Conservation (phyloP, 2,888 invertebrate species). For the Osmoderma eremita region DNA sequence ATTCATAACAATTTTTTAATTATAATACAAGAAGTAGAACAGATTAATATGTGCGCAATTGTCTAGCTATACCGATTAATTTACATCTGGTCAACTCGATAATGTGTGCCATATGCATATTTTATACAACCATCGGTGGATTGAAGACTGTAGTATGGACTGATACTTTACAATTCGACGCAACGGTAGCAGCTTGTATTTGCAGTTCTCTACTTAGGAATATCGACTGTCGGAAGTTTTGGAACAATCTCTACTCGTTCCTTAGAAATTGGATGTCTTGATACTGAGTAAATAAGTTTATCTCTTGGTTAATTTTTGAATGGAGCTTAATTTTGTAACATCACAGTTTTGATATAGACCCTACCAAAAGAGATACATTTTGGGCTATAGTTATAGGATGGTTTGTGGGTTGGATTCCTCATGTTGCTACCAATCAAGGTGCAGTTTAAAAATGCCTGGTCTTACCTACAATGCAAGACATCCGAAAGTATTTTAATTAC, state of each 20-base stretch:
- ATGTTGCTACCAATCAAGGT: conserved; percentile 69
- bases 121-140: conserved; percentile 77
- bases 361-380: conserved; percentile 71
- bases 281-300: conserved; percentile 57
- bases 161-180: conserved; percentile 67
- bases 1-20: not conserved
- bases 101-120: conserved; percentile 75
- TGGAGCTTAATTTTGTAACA: conserved; percentile 42
- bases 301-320: not conserved
- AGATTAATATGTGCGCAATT: not conserved
- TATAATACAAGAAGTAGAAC: not conserved
- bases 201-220: conserved; percentile 67
- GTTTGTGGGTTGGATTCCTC: conserved; percentile 65
- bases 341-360: conserved; percentile 69
- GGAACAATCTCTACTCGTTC: conserved; percentile 69
- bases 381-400: conserved; percentile 70
- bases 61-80: conserved; percentile 70
- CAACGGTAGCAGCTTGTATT: conserved; percentile 66
- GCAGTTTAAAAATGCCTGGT: conserved; percentile 72
- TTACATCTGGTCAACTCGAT: conserved; percentile 70
- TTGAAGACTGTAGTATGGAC: conserved; percentile 73
- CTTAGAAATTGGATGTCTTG: conserved; percentile 67
- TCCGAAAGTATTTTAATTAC: conserved; percentile 60
- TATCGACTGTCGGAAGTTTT: conserved; percentile 67
- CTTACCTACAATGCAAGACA: conserved; percentile 68